phyloP scores from a whole-genome alignment of 2,888 invertebrate species.

The Hydropsyche betteni region DNA sequence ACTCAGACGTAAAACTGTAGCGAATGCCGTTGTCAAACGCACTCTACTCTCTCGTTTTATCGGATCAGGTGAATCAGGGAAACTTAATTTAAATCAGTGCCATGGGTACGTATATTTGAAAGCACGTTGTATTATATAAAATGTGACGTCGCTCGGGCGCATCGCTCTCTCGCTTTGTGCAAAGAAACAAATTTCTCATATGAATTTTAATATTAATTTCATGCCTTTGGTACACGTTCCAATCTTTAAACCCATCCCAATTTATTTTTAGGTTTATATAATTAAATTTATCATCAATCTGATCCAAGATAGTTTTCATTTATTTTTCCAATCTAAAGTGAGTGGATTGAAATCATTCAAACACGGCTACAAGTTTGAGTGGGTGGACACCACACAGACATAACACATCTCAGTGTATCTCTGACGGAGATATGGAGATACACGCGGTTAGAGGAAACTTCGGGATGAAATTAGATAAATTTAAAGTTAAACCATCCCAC shows the following conservation, averaged over 20 bases:
- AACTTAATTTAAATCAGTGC: constrained; percentile 45
- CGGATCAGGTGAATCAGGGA: constrained; percentile 43
- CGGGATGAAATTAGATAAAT: constrained; percentile 50
- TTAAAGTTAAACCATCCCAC: constrained; percentile 49
- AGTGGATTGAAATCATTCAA: not conserved
- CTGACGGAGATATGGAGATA: constrained; percentile 16
- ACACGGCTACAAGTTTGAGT: constrained; percentile 54
- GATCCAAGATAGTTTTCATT: no score
- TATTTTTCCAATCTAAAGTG: no score
- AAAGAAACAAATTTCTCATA: constrained; percentile 42
- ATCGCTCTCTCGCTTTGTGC: not conserved
- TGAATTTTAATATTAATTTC: not conserved
- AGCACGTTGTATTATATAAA: constrained; percentile 1
- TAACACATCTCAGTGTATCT: not conserved
- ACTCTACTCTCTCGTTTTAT: constrained; percentile 37
- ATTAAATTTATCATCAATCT: no score
- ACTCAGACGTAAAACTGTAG: constrained; percentile 43
- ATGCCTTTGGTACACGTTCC: no score
- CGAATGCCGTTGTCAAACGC: constrained; percentile 50
- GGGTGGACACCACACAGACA: constrained; percentile 38
- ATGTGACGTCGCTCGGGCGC: not conserved
- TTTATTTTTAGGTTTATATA: not conserved
- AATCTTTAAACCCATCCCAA: not conserved
- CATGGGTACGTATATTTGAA: not conserved
- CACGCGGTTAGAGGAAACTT: constrained; percentile 35